Percentiles rank a stretch among this genome's conserved stretches.
Evolutionary conservation across 2,888 invertebrate genomes (phyloP).

Genomic region (Dyspetes luteomarginatus): DNA sequence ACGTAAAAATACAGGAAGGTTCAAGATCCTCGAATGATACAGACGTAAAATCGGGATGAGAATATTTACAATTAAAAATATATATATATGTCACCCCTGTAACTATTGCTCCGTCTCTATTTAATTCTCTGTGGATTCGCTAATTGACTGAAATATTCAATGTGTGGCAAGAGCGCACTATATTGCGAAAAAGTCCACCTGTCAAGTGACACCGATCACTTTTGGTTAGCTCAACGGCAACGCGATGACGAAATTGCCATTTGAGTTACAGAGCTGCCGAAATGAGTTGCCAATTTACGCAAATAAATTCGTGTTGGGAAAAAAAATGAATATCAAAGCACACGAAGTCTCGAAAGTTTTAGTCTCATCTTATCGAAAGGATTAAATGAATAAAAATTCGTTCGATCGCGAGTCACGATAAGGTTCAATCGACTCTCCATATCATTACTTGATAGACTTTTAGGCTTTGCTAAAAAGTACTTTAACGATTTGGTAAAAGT

Average conservation of each 20-base stretch:
- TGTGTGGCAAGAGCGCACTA: background rate
- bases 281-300: too few species aligned
- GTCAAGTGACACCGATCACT: background rate
- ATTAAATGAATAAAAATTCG: constrained; percentile 1
- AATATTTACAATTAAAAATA: too few species aligned
- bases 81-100: too few species aligned
- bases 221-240: background rate
- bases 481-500: background rate
- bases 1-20: too few species aligned
- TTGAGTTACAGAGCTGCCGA: background rate
- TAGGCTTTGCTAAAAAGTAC: background rate
- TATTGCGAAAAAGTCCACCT: background rate
- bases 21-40: too few species aligned
- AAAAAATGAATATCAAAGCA: too few species aligned
- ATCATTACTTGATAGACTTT: too few species aligned
- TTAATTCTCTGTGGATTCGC: background rate
- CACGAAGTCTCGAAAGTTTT: too few species aligned
- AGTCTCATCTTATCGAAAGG: constrained; percentile 2
- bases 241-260: constrained; percentile 70
- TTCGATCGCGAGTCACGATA: constrained; percentile 38
- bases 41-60: background rate
- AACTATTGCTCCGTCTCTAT: too few species aligned
- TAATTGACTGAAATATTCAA: background rate
- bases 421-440: too few species aligned
- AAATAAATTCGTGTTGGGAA: too few species aligned